Conservation (phyloP, 2,113 vertebrate species). For the Rhynchomys soricoides region DNA sequence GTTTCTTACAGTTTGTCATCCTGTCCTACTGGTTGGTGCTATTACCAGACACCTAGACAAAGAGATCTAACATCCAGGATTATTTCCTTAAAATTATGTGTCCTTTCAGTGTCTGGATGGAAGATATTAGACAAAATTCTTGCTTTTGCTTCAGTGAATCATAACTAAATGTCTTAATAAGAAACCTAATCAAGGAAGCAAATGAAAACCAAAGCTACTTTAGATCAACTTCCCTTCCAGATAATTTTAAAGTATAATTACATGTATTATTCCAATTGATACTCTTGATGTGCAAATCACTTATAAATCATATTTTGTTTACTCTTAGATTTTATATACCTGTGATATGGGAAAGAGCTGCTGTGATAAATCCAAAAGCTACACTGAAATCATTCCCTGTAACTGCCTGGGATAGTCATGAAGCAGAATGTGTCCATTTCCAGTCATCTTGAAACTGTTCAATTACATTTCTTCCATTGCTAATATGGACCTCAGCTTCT, state of each 20-base stretch:
- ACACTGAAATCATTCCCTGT: neutral
- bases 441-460: neutral
- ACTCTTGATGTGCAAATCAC: neutral
- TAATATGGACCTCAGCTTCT: neutral
- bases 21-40: neutral
- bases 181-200: neutral
- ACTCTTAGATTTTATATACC: neutral
- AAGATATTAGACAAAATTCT: neutral
- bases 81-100: neutral
- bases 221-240: neutral
- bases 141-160: neutral
- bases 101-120: neutral
- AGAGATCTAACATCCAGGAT: neutral
- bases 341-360: neutral
- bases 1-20: neutral
- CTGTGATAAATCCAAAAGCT: neutral
- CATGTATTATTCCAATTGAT: neutral
- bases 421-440: neutral
- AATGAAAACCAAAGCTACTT: neutral
- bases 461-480: neutral
- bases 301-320: neutral
- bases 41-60: neutral
- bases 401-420: neutral
- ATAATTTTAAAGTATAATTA: neutral
- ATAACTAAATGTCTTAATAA: conserved; percentile 43